Evolutionary conservation across 2,797 vertebrate species (phyloP).

Genomic region (Momotus momota): DNA sequence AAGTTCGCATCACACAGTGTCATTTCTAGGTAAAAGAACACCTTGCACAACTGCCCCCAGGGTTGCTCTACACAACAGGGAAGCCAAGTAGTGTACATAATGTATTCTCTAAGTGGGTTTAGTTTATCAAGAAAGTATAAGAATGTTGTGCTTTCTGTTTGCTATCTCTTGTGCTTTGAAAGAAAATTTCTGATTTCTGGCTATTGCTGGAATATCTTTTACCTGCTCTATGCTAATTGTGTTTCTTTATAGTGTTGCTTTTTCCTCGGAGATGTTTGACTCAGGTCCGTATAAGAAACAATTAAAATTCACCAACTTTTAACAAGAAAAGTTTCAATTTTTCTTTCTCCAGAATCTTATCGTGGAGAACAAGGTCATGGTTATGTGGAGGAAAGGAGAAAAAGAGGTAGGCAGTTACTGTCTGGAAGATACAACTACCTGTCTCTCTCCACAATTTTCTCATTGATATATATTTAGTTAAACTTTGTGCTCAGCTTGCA

Average conservation of each 20-base stretch:
- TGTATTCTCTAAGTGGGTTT: background rate
- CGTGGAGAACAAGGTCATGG: background rate
- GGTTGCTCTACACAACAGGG: background rate
- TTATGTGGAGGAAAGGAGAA: background rate
- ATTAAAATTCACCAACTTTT: background rate
- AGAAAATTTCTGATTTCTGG: background rate
- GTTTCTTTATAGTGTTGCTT: background rate
- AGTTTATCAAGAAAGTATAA: background rate
- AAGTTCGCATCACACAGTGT: background rate
- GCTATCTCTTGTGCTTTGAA: background rate
- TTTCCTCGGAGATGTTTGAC: background rate
- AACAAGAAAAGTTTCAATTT: background rate
- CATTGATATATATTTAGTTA: background rate
- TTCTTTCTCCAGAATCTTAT: background rate
- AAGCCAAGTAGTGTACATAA: background rate
- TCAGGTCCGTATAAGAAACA: background rate
- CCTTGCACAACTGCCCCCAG: background rate
- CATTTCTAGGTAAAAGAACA: background rate
- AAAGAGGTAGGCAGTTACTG: background rate
- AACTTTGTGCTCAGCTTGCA: background rate
- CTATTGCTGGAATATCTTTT: background rate
- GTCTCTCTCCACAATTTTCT: background rate
- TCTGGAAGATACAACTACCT: background rate
- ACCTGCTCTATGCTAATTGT: background rate
- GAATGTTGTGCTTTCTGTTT: background rate